Base-by-base conservation (phyloP, 2,888 invertebrate genomes). In the Brachylomia viminalis region DNA sequence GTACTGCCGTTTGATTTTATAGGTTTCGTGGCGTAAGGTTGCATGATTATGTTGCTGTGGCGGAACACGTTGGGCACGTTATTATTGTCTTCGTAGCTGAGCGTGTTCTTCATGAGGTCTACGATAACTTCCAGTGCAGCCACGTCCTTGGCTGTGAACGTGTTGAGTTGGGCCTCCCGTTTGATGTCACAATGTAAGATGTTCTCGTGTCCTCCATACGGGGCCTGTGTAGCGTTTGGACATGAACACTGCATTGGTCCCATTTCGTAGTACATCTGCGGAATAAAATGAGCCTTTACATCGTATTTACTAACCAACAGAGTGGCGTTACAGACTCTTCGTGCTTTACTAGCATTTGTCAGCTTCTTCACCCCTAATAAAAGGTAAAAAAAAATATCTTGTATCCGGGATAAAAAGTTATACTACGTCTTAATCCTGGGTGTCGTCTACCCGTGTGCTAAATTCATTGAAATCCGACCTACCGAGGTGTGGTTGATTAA, bases 61-160 rank as follows among this genome's bases (percentile, higher is more conserved):
- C 20, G 54, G 11, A 65, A 54, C 5, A 54, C 10, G 30, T 42
- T 68, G 1, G 69, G 27, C 11, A 69, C 5, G 33, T 77, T 83
- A 10, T 76, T 86, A 10, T 76, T 86, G 23, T 90, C 89, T 49
- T 90, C 90, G 52, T 81, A 83, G n/a, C 82, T 84, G 0, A 84
- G 75, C 5, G 88, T 86, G 61, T 92, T 92, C 80, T 91, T 92
- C 78, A 93, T 86, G 20, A 95, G 87, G 85, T 95, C 94, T 38
- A 95, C 92, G 4, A 95, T 90, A 0, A 95, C 91, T 90, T 95
- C 94, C 64, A 95, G 74, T 3, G 93, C 94, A 3, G 93, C 93
- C 1, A 95, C 95, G 64, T 94, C 90, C 87, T 92, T 94, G 2
- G 94, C 95, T n/a, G 93, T 94, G 65, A 86, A 93, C 17, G 86